phyloP scores from a whole-genome alignment of 2,888 invertebrate genomes.

The Lepidocyrtinus sp. region DNA sequence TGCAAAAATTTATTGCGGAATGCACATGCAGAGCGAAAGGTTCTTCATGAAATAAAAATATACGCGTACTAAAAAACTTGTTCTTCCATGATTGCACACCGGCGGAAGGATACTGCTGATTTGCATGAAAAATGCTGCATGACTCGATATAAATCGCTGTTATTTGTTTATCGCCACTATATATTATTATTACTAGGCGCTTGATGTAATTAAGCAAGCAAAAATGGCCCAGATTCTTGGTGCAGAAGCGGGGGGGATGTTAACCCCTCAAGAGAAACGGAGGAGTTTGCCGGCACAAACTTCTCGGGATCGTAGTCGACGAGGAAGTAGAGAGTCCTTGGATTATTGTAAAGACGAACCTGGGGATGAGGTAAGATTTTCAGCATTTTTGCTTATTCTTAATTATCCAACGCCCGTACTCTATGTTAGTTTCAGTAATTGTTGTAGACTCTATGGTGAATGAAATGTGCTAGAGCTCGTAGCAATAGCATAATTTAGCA shows the following conservation, averaged over 20 bases:
- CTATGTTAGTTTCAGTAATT: no score
- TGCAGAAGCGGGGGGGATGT: conserved; percentile 73
- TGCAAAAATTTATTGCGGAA: neutral
- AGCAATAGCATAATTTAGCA: neutral
- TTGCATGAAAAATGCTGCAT: conserved; percentile 54
- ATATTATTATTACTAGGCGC: conserved; percentile 77
- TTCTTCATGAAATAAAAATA: neutral
- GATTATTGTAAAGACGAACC: conserved; percentile 81
- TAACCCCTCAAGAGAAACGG: conserved; percentile 70
- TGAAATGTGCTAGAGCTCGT: conserved; percentile 14
- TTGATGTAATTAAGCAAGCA: conserved; percentile 94
- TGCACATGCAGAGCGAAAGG: conserved; percentile 7
- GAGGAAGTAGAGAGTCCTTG: conserved; percentile 81
- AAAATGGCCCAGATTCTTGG: conserved; percentile 84
- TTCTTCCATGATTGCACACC: conserved; percentile 51
- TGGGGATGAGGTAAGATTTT: conserved; percentile 82
- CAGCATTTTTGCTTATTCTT: conserved; percentile 34
- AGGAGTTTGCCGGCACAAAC: conserved; percentile 73
- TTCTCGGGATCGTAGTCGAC: conserved; percentile 77
- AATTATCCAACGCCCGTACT: neutral
- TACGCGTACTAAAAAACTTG: neutral
- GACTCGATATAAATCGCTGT: conserved; percentile 43
- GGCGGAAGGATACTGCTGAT: conserved; percentile 51
- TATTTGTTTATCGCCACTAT: conserved; percentile 47
- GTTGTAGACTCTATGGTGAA: conserved; percentile 6